These are phyloP conservation scores for Salminus brasiliensis DNA, from an alignment of 2,113 vertebrate species.

Conservation along the genomic window DNA sequence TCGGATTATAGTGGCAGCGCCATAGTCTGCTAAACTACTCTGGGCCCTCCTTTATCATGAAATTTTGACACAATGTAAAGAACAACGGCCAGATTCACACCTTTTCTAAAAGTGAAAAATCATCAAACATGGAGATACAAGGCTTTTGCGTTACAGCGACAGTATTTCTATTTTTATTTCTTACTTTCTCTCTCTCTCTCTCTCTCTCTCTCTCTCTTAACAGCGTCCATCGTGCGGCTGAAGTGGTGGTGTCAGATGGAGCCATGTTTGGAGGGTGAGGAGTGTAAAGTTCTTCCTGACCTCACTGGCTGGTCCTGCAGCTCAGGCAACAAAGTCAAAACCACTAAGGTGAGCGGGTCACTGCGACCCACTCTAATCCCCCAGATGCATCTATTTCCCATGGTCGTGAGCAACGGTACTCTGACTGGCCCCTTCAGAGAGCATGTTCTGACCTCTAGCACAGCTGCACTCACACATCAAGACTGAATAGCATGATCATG, in stretches of 20 bases:
- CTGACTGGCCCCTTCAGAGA: not conserved
- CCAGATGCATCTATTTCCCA: not conserved
- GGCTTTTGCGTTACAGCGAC: no score
- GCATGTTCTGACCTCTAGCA: not conserved
- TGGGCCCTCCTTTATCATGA: no score
- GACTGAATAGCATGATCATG: not conserved
- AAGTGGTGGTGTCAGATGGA: conserved; percentile 98
- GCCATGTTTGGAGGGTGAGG: conserved; percentile 89
- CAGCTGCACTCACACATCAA: not conserved
- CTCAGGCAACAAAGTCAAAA: conserved; percentile 97
- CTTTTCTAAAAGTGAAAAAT: no score
- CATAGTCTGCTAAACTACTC: no score
- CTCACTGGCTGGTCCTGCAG: conserved; percentile 95
- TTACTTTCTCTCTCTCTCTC: not conserved
- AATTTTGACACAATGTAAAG: no score
- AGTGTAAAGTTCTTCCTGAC: conserved; percentile 93
- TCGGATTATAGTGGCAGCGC: no score
- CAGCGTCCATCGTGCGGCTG: conserved; percentile 89
- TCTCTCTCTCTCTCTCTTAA: not conserved
- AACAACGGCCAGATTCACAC: no score
- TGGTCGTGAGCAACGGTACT: not conserved
- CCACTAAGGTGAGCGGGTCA: conserved; percentile 86
- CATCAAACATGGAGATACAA: no score
- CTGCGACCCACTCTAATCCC: not conserved
- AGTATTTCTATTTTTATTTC: no score